Percentiles rank a stretch among this genome's conserved stretches.
phyloP scores from a whole-genome alignment of 2,888 invertebrate genomes.

The Chouioia cunea region DNA sequence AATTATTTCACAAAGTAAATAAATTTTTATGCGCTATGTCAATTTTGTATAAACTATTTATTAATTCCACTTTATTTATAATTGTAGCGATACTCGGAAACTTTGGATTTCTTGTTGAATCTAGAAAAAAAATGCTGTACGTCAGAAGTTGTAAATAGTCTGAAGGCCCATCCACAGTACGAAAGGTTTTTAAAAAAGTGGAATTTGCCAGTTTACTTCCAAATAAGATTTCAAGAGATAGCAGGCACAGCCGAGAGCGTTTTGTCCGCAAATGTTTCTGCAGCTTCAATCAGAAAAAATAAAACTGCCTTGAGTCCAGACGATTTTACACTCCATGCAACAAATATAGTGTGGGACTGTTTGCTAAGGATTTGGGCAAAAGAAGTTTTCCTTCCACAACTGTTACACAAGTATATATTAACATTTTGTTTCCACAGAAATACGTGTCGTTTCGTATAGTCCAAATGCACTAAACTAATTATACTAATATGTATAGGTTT shows the following conservation, averaged over 20 bases:
- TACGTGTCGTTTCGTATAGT: neutral
- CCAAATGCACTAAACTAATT: constrained; percentile 4
- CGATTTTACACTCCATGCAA: constrained; percentile 65
- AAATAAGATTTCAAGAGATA: constrained; percentile 94
- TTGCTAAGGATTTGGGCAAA: constrained; percentile 80
- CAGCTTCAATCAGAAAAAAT: constrained; percentile 55
- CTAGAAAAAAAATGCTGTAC: constrained; percentile 77
- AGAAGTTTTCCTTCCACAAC: constrained; percentile 82
- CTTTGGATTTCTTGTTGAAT: constrained; percentile 80
- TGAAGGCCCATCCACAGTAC: constrained; percentile 79
- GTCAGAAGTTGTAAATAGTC: constrained; percentile 72
- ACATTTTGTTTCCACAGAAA: constrained; percentile 11
- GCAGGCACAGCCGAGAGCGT: constrained; percentile 73
- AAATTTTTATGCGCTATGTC: constrained; percentile 14
- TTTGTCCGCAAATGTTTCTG: constrained; percentile 59
- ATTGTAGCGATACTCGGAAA: constrained; percentile 79
- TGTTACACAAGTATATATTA: constrained; percentile 73
- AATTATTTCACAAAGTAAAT: constrained; percentile 80
- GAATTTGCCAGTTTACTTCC: constrained; percentile 97
- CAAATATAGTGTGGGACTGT: constrained; percentile 71
- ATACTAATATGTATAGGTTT: constrained; percentile 73
- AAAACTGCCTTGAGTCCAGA: constrained; percentile 50
- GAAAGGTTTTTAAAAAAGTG: constrained; percentile 86
- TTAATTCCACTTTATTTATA: constrained; percentile 27
- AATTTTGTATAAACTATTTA: constrained; percentile 17